These are phyloP conservation scores for Melolontha melolontha DNA, from an alignment of 2,888 invertebrate genomes.

Conservation along the genomic window DNA sequence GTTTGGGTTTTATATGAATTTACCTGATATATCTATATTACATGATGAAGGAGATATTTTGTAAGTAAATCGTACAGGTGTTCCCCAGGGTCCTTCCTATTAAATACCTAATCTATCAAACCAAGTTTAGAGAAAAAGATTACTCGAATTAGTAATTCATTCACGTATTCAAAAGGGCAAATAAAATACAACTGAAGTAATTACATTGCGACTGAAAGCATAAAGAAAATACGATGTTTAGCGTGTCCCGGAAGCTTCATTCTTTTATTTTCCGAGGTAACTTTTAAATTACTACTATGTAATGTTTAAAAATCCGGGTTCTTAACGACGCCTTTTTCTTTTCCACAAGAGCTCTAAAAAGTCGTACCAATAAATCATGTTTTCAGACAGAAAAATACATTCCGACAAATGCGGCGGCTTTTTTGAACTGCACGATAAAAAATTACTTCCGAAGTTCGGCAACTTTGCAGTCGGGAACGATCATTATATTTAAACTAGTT, in stretches of 20 bases:
- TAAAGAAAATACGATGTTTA: no score
- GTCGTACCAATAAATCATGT: slow-evolving; percentile 30
- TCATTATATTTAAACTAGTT: slow-evolving; percentile 32
- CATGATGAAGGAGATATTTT: no score
- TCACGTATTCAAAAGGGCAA: no score
- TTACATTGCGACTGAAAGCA: no score
- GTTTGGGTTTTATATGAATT: no score
- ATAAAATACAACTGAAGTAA: no score
- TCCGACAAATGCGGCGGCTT: slow-evolving; percentile 32
- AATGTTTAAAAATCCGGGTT: slow-evolving; percentile 19
- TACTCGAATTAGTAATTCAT: no score
- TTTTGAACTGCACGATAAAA: slow-evolving; percentile 22
- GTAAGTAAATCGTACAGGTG: no score
- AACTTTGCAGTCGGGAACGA: slow-evolving; percentile 6
- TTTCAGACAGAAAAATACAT: slow-evolving; percentile 20
- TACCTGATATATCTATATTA: no score
- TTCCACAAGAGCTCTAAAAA: slow-evolving; percentile 16
- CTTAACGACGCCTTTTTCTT: slow-evolving; percentile 24
- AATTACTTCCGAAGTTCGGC: slow-evolving; percentile 14
- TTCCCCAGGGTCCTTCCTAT: no score
- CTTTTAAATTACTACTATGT: slow-evolving; percentile 23
- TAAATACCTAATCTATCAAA: no score
- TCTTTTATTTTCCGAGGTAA: slow-evolving; percentile 18
- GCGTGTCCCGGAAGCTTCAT: neutral
- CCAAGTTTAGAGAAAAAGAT: no score